A percentile compares a stretch with the other conserved stretches of the same genome.
Evolutionary conservation across 2,797 vertebrate genomes (phyloP).

Genomic region (Pangasius krempfi): DNA sequence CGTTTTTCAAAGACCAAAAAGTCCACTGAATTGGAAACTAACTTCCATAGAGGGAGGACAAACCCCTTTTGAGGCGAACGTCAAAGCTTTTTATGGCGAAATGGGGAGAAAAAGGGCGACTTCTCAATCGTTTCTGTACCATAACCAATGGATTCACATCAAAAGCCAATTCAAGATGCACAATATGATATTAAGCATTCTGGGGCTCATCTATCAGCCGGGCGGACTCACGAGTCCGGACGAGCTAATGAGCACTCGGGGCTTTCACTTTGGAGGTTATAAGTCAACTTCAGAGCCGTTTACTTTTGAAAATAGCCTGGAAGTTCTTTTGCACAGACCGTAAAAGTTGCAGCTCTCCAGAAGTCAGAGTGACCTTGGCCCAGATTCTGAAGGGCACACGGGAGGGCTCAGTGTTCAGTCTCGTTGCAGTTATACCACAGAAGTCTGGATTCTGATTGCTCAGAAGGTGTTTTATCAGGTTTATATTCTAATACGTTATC

Average conservation of each 20-base stretch:
- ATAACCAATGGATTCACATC: slow-evolving; percentile 84
- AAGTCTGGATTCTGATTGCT: neutral
- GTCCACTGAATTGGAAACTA: slow-evolving; percentile 95
- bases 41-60: slow-evolving; percentile 83
- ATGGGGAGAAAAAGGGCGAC: slow-evolving; percentile 69
- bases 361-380: slow-evolving; percentile 2
- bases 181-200: slow-evolving; percentile 73
- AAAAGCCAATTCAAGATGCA: slow-evolving; percentile 79
- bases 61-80: slow-evolving; percentile 81
- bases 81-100: slow-evolving; percentile 73
- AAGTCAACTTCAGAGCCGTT: slow-evolving; percentile 13
- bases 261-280: slow-evolving; percentile 1
- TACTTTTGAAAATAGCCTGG: neutral
- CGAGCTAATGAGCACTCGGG: slow-evolving; percentile 12
- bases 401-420: neutral
- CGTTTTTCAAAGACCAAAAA: slow-evolving; percentile 93
- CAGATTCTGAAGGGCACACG: neutral
- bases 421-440: neutral
- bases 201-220: slow-evolving; percentile 35
- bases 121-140: slow-evolving; percentile 78
- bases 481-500: too few relatives aligned
- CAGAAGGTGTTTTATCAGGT: too few relatives aligned
- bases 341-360: neutral
- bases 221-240: slow-evolving; percentile 10
- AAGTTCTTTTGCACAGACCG: neutral